Evolutionary conservation across 2,888 invertebrate genomes (phyloP).

Genomic region (Helleia helle): DNA sequence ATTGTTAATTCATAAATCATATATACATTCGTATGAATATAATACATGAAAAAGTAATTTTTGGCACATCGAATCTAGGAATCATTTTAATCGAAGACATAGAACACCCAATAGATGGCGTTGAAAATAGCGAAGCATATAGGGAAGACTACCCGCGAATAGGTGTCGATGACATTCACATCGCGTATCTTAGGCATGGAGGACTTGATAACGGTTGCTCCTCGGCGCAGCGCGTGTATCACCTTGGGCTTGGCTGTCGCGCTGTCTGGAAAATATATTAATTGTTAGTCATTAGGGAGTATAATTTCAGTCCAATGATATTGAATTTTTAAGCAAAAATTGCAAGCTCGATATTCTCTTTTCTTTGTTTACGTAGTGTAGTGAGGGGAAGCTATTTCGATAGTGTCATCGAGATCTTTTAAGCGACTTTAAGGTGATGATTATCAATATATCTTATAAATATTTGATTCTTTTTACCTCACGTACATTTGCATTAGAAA

Average conservation of each 20-base stretch:
- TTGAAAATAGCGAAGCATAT: slow-evolving; percentile 97
- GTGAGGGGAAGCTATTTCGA: no score
- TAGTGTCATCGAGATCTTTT: no score
- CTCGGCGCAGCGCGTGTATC: slow-evolving; percentile 86
- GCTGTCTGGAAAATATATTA: slow-evolving; percentile 70
- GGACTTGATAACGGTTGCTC: slow-evolving; percentile 89
- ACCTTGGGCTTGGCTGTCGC: slow-evolving; percentile 78
- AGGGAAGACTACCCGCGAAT: slow-evolving; percentile 96
- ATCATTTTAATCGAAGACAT: slow-evolving; percentile 78
- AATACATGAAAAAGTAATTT: neutral
- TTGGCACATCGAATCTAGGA: slow-evolving; percentile 5
- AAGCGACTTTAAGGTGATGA: no score
- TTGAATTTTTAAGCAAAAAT: no score
- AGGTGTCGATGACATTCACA: slow-evolving; percentile 98
- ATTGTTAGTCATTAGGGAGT: no score
- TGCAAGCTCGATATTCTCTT: no score
- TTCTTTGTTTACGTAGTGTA: no score
- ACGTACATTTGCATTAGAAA: no score
- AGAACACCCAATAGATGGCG: slow-evolving; percentile 96
- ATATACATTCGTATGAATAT: slow-evolving; percentile 1
- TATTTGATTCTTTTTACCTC: no score
- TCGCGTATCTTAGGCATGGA: slow-evolving; percentile 97
- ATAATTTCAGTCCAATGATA: no score
- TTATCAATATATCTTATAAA: no score
- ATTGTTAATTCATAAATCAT: neutral